Conservation (phyloP, 2,888 invertebrate genomes). For the Ochlodes sylvanus region DNA sequence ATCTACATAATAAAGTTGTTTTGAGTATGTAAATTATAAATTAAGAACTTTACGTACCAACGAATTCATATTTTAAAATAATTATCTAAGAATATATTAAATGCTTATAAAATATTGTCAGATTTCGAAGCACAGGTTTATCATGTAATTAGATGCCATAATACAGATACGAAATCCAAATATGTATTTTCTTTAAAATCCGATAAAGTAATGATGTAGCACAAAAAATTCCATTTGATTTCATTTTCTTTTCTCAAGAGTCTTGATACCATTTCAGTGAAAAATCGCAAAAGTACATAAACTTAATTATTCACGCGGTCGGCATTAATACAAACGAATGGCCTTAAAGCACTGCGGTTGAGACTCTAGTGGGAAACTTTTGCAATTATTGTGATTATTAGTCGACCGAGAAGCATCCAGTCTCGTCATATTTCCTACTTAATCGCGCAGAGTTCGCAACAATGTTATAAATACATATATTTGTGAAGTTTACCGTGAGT, state of each 20-base stretch:
- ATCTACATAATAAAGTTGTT: too few relatives aligned
- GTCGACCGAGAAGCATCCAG: conserved; percentile 71
- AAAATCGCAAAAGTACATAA: conserved; percentile 52
- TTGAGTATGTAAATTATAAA: too few relatives aligned
- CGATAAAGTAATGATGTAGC: background rate
- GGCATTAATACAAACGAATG: conserved; percentile 62
- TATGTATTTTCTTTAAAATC: background rate
- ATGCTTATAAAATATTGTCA: too few relatives aligned
- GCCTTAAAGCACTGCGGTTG: conserved; percentile 64
- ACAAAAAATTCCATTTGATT: background rate
- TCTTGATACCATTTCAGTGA: conserved; percentile 16
- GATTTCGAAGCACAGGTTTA: too few relatives aligned
- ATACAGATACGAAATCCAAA: too few relatives aligned
- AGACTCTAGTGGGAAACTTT: conserved; percentile 75
- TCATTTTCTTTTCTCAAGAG: background rate
- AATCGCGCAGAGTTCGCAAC: conserved; percentile 71
- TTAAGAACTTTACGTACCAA: too few relatives aligned
- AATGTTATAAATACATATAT: conserved; percentile 74
- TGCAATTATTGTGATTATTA: conserved; percentile 81
- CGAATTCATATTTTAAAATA: too few relatives aligned
- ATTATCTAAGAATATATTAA: too few relatives aligned
- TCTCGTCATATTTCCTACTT: conserved; percentile 79
- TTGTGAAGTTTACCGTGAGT: conserved; percentile 65
- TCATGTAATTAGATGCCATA: too few relatives aligned
- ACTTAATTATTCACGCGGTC: conserved; percentile 52